phyloP scores from a whole-genome alignment of 2,888 invertebrate species.

The Carcina quercana region DNA sequence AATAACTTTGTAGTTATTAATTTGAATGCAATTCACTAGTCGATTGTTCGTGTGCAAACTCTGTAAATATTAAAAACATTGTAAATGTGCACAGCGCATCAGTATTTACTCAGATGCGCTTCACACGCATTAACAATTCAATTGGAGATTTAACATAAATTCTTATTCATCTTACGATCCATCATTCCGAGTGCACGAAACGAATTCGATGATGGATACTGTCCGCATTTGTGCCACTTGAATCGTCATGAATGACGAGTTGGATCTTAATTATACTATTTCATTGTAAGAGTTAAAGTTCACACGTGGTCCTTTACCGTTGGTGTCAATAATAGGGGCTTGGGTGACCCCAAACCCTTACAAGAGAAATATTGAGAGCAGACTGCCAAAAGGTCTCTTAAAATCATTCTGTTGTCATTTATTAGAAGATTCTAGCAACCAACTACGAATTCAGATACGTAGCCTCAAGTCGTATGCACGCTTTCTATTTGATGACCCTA shows the following conservation, averaged over 20 bases:
- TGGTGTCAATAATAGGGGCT: constrained; percentile 41
- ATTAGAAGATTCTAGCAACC: no score
- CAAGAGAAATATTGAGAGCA: background rate
- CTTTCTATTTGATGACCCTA: no score
- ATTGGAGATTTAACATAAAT: constrained; percentile 63
- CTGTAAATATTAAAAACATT: no score
- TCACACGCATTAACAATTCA: constrained; percentile 64
- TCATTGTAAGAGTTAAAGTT: constrained; percentile 47
- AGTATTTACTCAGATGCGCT: no score
- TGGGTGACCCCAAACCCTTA: constrained; percentile 20
- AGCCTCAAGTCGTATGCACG: no score
- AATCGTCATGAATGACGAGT: constrained; percentile 49
- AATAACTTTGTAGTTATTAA: no score
- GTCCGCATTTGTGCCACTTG: constrained; percentile 64
- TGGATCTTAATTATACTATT: constrained; percentile 32
- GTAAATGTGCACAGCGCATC: background rate
- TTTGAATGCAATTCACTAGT: no score
- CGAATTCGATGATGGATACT: constrained; percentile 39
- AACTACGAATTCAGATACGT: no score
- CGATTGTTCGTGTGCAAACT: no score
- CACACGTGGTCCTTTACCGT: constrained; percentile 57
- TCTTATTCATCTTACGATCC: constrained; percentile 57
- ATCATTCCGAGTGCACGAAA: constrained; percentile 40
- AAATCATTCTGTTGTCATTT: no score
- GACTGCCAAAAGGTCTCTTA: no score